Conservation (phyloP, 2,888 invertebrate genomes). For the Erebia palarica region DNA sequence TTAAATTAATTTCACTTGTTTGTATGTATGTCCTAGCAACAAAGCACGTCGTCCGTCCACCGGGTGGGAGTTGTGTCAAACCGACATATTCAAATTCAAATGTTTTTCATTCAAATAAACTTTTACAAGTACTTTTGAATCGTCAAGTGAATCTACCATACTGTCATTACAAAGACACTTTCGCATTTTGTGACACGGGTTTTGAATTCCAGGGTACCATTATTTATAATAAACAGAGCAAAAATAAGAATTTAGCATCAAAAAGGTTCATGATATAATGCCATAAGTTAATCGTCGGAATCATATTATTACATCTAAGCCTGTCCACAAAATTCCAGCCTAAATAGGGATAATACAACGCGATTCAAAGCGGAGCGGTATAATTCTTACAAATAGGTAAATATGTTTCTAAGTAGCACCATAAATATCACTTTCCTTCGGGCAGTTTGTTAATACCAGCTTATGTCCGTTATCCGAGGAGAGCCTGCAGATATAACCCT, state of each 20-base stretch:
- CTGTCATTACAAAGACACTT: no score
- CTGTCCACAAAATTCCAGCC: constrained; percentile 15
- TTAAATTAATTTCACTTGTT: no score
- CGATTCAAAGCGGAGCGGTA: constrained; percentile 14
- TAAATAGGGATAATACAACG: constrained; percentile 20
- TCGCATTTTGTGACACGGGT: no score
- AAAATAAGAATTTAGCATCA: neutral
- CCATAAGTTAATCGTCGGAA: neutral
- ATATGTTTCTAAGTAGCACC: constrained; percentile 33
- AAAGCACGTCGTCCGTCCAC: no score
- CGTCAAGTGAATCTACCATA: no score
- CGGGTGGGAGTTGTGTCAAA: no score
- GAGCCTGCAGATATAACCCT: constrained; percentile 28
- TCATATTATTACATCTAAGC: constrained; percentile 16
- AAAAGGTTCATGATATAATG: neutral
- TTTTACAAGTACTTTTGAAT: no score
- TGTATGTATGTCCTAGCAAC: no score
- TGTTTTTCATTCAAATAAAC: no score
- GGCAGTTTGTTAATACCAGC: constrained; percentile 30
- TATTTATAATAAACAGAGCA: neutral
- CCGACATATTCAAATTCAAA: no score
- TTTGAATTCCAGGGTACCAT: no score
- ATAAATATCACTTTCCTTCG: constrained; percentile 33
- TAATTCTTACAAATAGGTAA: constrained; percentile 32
- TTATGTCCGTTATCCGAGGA: constrained; percentile 26